These are phyloP conservation scores for Brienomyrus brachyistius DNA, from an alignment of 2,113 vertebrate genomes.

Conservation along the genomic window DNA sequence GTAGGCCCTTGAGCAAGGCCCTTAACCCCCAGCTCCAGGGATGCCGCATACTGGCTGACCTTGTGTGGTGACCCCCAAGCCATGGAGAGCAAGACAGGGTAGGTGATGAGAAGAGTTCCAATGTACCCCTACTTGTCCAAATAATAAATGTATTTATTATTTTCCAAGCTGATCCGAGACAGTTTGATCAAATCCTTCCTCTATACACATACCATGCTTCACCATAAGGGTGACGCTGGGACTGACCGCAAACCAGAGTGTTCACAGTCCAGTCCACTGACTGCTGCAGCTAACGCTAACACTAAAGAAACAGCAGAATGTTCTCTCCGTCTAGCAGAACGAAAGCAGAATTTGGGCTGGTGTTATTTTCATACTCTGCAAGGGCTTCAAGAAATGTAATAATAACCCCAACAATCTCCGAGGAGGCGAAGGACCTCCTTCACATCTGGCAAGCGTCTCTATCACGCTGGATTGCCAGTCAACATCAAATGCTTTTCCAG, in stretches of 20 bases:
- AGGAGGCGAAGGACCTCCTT: neutral
- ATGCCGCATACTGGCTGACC: neutral
- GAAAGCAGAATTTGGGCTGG: neutral
- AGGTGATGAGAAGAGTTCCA: neutral
- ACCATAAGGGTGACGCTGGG: neutral
- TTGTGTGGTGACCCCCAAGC: neutral
- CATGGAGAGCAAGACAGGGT: neutral
- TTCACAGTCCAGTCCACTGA: neutral
- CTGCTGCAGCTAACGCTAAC: neutral
- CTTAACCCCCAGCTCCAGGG: neutral
- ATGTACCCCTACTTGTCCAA: neutral
- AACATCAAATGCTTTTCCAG: neutral
- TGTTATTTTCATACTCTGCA: slow-evolving; percentile 11
- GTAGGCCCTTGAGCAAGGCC: neutral
- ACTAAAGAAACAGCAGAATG: neutral
- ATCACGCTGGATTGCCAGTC: neutral
- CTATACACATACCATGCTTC: neutral
- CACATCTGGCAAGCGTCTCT: neutral
- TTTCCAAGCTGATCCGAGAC: neutral
- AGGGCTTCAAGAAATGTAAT: neutral
- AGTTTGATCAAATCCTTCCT: neutral
- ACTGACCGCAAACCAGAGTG: neutral
- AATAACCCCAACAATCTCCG: neutral
- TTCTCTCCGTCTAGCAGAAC: neutral
- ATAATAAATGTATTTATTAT: neutral